Evolutionary conservation across 2,888 invertebrate species (phyloP).

Genomic region (Nephrotoma appendiculata): DNA sequence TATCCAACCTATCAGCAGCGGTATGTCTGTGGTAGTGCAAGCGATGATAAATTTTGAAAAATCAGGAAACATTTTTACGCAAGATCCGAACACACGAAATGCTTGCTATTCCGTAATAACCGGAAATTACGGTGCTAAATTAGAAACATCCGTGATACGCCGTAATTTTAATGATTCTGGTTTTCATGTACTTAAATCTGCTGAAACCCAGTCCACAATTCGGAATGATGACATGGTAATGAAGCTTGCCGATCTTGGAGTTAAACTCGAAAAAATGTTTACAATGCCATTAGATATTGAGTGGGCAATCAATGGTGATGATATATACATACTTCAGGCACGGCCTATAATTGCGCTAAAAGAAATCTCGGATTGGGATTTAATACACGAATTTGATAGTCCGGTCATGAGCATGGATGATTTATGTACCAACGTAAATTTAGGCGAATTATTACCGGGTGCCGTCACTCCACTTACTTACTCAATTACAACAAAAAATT

Average conservation of each 20-base stretch:
- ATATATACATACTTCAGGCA: slow-evolving; percentile 55
- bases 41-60: slow-evolving; percentile 53
- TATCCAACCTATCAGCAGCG: slow-evolving; percentile 48
- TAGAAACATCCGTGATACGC: slow-evolving; percentile 13
- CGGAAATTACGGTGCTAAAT: slow-evolving; percentile 7
- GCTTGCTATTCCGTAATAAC: slow-evolving; percentile 24
- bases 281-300: slow-evolving; percentile 64
- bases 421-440: slow-evolving; percentile 53
- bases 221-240: slow-evolving; percentile 19
- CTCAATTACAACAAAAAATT: slow-evolving; percentile 22
- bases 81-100: slow-evolving; percentile 58
- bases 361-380: slow-evolving; percentile 60
- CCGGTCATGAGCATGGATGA: slow-evolving; percentile 50
- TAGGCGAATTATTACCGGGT: slow-evolving; percentile 54
- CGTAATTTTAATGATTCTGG: slow-evolving; percentile 30
- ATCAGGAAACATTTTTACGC: slow-evolving; percentile 70
- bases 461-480: slow-evolving; percentile 40
- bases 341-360: slow-evolving; percentile 62
- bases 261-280: slow-evolving; percentile 49
- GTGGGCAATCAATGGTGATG: slow-evolving; percentile 54
- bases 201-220: neutral
- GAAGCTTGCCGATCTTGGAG: slow-evolving; percentile 39
- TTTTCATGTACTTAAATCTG: slow-evolving; percentile 18
- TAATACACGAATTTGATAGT: slow-evolving; percentile 62
- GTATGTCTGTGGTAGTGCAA: slow-evolving; percentile 72